Evolutionary conservation across 2,888 invertebrate species (phyloP).

Genomic region (Yponomeuta evonymella): DNA sequence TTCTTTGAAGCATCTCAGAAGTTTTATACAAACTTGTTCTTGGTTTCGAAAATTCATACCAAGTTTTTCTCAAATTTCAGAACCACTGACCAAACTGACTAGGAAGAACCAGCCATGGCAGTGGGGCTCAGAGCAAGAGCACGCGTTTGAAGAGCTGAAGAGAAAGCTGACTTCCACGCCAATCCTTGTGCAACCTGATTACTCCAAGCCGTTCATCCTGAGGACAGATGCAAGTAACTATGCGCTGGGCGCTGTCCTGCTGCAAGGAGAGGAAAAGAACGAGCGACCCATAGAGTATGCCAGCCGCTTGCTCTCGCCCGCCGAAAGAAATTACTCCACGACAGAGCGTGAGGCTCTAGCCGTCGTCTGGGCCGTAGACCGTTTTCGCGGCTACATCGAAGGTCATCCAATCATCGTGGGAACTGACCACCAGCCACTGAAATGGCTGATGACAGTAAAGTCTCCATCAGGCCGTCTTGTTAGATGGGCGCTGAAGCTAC

Average conservation of each 20-base stretch:
- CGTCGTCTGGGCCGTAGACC: too few species aligned
- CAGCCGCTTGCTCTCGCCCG: constrained; percentile 26
- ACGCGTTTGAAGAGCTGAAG: constrained; percentile 26
- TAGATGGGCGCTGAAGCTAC: too few species aligned
- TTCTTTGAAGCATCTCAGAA: too few species aligned
- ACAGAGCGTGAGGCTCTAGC: not conserved
- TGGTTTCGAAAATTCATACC: constrained; percentile 26
- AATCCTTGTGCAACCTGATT: constrained; percentile 29
- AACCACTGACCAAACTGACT: constrained; percentile 32
- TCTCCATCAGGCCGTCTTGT: too few species aligned
- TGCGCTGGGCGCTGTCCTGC: constrained; percentile 25
- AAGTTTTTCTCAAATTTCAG: constrained; percentile 23
- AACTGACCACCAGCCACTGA: too few species aligned
- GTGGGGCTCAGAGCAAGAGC: constrained; percentile 27
- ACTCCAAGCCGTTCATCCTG: not conserved
- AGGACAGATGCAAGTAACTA: constrained; percentile 12
- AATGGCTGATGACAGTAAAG: too few species aligned
- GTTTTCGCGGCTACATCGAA: too few species aligned
- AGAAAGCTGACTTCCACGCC: constrained; percentile 25
- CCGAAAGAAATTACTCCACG: constrained; percentile 30
- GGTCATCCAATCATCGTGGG: too few species aligned
- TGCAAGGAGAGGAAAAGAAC: constrained; percentile 22
- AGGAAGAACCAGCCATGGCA: constrained; percentile 31
- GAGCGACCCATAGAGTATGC: constrained; percentile 19
- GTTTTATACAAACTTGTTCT: too few species aligned